Conservation (phyloP, 2,113 vertebrate species). For the Hemibagrus wyckioides region DNA sequence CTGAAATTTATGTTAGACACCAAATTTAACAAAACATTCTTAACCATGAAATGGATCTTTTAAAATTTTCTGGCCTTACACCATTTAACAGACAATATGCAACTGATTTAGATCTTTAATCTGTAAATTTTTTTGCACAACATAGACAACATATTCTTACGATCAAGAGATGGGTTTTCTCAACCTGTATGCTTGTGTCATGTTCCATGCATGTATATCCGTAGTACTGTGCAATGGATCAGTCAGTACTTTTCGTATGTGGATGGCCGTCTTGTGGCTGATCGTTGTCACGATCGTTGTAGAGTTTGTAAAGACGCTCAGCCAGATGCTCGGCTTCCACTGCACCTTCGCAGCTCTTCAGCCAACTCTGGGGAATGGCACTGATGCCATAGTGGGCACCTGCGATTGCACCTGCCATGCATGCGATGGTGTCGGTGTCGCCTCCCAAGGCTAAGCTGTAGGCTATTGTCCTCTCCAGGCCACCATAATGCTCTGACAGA, state of each 20-base stretch:
- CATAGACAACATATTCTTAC: conserved; percentile 28
- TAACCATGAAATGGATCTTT: neutral
- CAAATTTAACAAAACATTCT: neutral
- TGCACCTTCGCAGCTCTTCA: conserved; percentile 86
- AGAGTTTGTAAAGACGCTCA: conserved; percentile 79
- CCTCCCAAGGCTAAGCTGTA: conserved; percentile 93
- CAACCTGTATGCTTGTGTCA: conserved; percentile 16
- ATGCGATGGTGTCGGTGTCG: conserved; percentile 99
- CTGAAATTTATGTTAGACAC: neutral
- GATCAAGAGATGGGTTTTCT: conserved; percentile 1
- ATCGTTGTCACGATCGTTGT: conserved; percentile 58
- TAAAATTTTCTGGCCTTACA: neutral
- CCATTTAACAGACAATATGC: neutral
- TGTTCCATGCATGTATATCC: conserved; percentile 1
- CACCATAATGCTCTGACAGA: conserved; percentile 82
- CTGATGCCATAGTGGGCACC: conserved; percentile 93
- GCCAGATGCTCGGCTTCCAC: conserved; percentile 84
- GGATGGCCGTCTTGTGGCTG: conserved; percentile 22
- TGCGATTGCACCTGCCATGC: conserved; percentile 96
- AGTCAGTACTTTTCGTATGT: conserved; percentile 38
- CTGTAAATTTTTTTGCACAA: conserved; percentile 40
- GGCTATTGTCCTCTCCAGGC: conserved; percentile 88
- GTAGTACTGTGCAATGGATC: conserved; percentile 9
- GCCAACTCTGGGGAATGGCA: conserved; percentile 84
- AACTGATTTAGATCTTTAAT: conserved; percentile 18